Base-by-base conservation (phyloP, 2,888 invertebrate species). In the Drosophila tanythrix region DNA sequence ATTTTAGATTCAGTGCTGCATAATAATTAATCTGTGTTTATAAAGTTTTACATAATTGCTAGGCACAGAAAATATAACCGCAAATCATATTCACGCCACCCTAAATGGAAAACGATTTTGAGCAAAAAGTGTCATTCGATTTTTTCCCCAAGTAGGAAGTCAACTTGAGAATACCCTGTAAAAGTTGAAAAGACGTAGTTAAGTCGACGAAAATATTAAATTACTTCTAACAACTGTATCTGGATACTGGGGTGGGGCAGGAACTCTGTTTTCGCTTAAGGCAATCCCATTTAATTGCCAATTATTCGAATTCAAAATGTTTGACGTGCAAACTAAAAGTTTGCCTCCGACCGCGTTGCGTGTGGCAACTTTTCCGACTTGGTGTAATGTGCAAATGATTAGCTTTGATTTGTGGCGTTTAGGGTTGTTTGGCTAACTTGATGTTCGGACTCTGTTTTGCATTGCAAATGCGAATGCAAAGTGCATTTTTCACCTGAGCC, bases 391-490 rank as follows among this genome's bases (percentile, higher is more conserved):
- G 83, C 76, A 88, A 90, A 86, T 79, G 83, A 85, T 85, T 88
- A 79, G 83, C 82, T 88, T 78, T 89, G 76, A 88, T 88, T 86
- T 89, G 71, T 70, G 82, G 73, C 84, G 76, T 86, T 90, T 90
- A 88, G 68, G 68, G 68, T 51, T 46, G 66, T 69, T 64, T 53
- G 66, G 66, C 65, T 53, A 65, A 40, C 35, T 33, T 59, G 48
- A 43, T 60, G 72, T 61, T 48, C 29, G 50, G 15, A 53, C 57
- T 21, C 25, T 59, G 31, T 65, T 79, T 79, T 81, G 81, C 73
- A 79, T 77, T 79, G 79, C 79, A 79, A 79, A 79, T 79, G 38
- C 56, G 40, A 69, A 50, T 15, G 18, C 74, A 73, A 67, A 77
- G 79, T 79, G 74, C 66, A 79, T 81, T 79, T 81, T 81, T 79